Base-by-base conservation (phyloP, 2,888 invertebrate genomes). In the Cantharis lateralis region DNA sequence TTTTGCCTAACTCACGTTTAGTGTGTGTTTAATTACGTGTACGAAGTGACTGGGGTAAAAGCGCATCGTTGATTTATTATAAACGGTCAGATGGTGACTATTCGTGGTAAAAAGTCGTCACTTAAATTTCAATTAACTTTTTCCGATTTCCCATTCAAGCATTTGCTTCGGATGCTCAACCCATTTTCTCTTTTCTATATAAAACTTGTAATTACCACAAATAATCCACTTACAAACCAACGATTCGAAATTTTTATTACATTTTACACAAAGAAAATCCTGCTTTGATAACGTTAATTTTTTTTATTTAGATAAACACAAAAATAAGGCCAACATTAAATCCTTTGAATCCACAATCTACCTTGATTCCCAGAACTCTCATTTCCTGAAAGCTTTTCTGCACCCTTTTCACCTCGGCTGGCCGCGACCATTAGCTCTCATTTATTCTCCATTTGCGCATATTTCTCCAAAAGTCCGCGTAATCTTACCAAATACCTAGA, bases 1-100 rank as follows among this genome's bases (percentile, higher is more conserved):
- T 87, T 88, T 87, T 87, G 87, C 86, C 86, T 85, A 85, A 86
- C 86, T 86, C 87, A 87, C 87, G 87, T 86, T 87, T 84, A 81
- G 83, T 83, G 84, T 77, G 80, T 83, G 86, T 86, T 87, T 86
- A 87, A 87, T 86, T 86, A 85, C 86, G 85, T 85, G 85, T 84
- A 84, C 84, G 81, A 80, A 82, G 82, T 84, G 82, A 77, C 75
- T 79, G 75, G 79, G 79, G 79, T 79, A 76, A 70, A 66, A 73
- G 75, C 77, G 68, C 79, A 77, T 77, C 79, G 84, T 83, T 87
- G 87, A 87, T 87, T 87, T 87, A 87, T 87, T 84, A 84, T 84
- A 82, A 84, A 83, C 85, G 83, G 85, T 85, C 85, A 84, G 84
- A 83, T 83, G 84, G 81, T 81, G 83, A 80, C 82, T 81, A 81